phyloP scores from a whole-genome alignment of 2,797 vertebrate species.

The Morus bassanus region DNA sequence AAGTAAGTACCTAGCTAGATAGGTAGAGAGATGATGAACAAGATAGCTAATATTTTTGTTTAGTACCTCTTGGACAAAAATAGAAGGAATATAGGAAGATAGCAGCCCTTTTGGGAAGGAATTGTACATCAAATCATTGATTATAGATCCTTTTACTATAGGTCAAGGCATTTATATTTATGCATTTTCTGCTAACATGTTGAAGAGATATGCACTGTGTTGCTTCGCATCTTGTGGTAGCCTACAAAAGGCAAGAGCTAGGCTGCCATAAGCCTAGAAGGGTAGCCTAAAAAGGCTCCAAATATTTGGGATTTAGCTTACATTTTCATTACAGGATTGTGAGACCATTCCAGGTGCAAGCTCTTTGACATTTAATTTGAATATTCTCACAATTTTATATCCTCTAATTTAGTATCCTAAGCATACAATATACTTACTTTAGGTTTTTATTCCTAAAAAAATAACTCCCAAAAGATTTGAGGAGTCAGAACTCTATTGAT shows the following conservation, averaged over 20 bases:
- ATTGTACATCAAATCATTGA: background rate
- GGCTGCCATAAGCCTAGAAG: background rate
- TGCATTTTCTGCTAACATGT: background rate
- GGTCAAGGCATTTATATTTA: background rate
- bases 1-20: background rate
- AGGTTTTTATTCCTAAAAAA: background rate
- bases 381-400: background rate
- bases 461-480: background rate
- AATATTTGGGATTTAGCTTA: background rate
- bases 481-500: conserved; percentile 59
- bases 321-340: background rate
- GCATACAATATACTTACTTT: background rate
- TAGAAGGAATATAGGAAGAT: background rate
- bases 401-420: background rate
- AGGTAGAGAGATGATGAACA: background rate
- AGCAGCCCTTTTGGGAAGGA: background rate
- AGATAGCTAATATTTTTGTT: background rate
- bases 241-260: background rate
- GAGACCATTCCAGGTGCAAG: background rate
- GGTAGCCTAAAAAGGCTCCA: background rate
- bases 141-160: background rate
- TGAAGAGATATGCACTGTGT: background rate
- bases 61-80: background rate
- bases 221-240: background rate
- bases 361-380: background rate